phyloP scores from a whole-genome alignment of 2,113 vertebrate genomes.

The Acanthisitta chloris region DNA sequence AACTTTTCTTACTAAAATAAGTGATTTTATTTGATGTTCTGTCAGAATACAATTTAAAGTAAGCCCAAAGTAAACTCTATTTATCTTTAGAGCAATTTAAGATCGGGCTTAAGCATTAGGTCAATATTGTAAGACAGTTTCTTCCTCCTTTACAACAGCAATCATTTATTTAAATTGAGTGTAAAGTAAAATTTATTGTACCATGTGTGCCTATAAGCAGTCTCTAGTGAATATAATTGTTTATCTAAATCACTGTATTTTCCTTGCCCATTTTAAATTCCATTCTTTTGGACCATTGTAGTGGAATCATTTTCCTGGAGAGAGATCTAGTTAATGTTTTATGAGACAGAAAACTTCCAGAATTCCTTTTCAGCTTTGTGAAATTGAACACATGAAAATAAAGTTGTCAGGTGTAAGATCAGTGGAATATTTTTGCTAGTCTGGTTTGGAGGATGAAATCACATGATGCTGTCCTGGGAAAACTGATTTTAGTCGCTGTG shows the following conservation, averaged over 20 bases:
- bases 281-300: neutral
- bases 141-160: neutral
- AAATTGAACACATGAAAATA: slow-evolving; percentile 52
- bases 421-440: neutral
- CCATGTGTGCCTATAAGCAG: neutral
- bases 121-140: neutral
- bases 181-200: slow-evolving; percentile 26
- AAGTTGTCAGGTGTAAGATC: slow-evolving; percentile 34
- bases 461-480: neutral
- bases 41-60: neutral
- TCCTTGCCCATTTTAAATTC: slow-evolving; percentile 21
- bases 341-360: slow-evolving; percentile 45
- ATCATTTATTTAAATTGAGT: slow-evolving; percentile 33
- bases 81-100: neutral
- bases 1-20: neutral
- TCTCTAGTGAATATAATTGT: neutral
- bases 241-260: neutral
- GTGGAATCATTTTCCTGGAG: neutral
- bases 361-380: slow-evolving; percentile 58
- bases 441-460: slow-evolving; percentile 38
- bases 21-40: neutral
- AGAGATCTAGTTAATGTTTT: slow-evolving; percentile 48
- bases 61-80: neutral
- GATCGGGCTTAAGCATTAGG: neutral
- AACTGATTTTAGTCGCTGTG: slow-evolving; percentile 16